Base-by-base conservation (phyloP, 2,888 invertebrate genomes). In the Dolomedes plantarius region DNA sequence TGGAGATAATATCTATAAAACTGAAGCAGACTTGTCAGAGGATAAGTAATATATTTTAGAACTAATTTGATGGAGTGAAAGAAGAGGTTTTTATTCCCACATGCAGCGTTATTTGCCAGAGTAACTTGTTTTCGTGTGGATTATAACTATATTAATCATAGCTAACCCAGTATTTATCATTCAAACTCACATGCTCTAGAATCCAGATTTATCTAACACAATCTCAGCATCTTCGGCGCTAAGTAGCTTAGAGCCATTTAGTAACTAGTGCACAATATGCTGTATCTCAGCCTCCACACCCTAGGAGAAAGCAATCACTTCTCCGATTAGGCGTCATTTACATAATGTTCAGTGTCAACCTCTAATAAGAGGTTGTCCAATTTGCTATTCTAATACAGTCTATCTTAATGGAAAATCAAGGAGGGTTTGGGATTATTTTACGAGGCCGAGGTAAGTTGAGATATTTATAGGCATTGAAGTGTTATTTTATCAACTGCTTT, bases 321-420 rank as follows among this genome's bases (percentile, higher is more conserved):
- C 6, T 0, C n/a, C 3, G 3, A 16, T 16, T 56, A 16, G 16
- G 23, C 3, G 1, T 19, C 56, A 56, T 56, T 56, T 56, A 11
- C 56, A 56, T 56, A 56, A 23, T 56, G 23, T 56, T 56, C 56
- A 23, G 56, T 56, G 56, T 56, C 56, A 56, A 56, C 56, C 19
- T 56, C 56, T 56, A 56, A 56, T 56, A 23, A 23, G 56, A 16
- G 56, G 56, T 56, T 56, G 56, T 56, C 56, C 23, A 56, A 56
- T 56, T 56, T 23, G 56, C 23, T 56, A 3, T 56, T 56, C 56
- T 23, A 19, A 56, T 56, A 56, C 11, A 56, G 56, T 56, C 19
- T 56, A 56, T 56, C 56, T 56, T 23, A 56, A 56, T 56, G 23
- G 56, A 23, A 56, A 23, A 56, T 56, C 56, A 23, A 16, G 56